Evolutionary conservation across 2,797 vertebrate genomes (phyloP).

Genomic region (Alouatta caraya): DNA sequence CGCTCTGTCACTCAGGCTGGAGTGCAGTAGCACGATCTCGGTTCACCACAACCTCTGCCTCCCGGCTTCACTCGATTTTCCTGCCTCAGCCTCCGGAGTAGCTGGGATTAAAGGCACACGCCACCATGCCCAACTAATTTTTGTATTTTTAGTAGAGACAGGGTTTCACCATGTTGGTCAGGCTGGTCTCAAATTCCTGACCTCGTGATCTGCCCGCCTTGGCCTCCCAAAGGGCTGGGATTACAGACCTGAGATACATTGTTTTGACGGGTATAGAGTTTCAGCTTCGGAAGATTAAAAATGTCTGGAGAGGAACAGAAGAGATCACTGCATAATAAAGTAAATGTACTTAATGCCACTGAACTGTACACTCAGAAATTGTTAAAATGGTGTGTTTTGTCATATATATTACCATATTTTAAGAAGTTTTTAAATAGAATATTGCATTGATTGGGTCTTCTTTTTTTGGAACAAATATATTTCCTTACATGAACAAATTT

Average conservation of each 20-base stretch:
- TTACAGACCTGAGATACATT: not conserved
- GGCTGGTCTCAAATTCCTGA: too few relatives aligned
- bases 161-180: too few relatives aligned
- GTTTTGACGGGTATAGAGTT: not conserved
- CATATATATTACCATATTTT: not conserved
- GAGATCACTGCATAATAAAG: not conserved
- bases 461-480: not conserved
- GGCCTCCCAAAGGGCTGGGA: too few relatives aligned
- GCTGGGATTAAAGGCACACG: too few relatives aligned
- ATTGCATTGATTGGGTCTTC: not conserved
- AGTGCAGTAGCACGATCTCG: too few relatives aligned
- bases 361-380: not conserved
- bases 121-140: too few relatives aligned
- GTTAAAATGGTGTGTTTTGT: not conserved
- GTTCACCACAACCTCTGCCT: too few relatives aligned
- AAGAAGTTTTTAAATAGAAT: not conserved
- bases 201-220: too few relatives aligned
- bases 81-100: too few relatives aligned
- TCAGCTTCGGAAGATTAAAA: not conserved
- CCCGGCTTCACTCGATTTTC: too few relatives aligned
- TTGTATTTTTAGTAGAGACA: too few relatives aligned
- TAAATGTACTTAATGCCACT: not conserved
- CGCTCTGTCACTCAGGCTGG: too few relatives aligned
- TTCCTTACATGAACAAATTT: not conserved
- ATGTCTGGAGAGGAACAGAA: not conserved